Conservation (phyloP, 2,113 vertebrate species). For the Pseudorectes ferrugineus region DNA sequence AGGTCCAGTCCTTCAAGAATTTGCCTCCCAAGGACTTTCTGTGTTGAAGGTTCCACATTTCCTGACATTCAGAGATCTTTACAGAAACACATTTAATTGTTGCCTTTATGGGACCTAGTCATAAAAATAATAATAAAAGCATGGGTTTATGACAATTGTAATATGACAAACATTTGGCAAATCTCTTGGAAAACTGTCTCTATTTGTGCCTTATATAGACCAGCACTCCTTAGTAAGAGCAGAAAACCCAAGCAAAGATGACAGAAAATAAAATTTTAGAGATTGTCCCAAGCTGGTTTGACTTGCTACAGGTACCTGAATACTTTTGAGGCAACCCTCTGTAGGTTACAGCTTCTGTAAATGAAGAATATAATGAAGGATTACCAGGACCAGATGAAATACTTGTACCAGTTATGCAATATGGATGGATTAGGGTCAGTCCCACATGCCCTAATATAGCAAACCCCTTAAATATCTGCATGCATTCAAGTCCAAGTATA, state of each 20-base stretch:
- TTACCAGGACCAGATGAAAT: not conserved
- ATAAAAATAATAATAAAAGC: not conserved
- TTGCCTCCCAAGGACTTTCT: not conserved
- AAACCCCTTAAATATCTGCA: not conserved
- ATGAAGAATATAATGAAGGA: not conserved
- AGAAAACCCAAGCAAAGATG: not conserved
- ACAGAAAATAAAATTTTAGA: not conserved
- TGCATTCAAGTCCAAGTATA: not conserved
- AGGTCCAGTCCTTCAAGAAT: not conserved
- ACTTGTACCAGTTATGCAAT: not conserved
- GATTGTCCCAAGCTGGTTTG: not conserved
- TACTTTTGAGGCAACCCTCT: not conserved
- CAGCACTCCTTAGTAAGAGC: not conserved
- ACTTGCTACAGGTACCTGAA: not conserved
- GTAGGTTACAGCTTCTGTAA: not conserved
- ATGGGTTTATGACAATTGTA: not conserved
- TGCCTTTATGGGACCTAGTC: not conserved
- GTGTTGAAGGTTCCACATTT: not conserved
- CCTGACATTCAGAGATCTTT: not conserved
- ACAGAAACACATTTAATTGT: not conserved
- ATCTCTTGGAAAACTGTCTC: not conserved
- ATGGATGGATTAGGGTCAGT: not conserved
- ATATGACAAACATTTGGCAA: not conserved
- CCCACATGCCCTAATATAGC: not conserved
- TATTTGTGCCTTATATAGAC: not conserved